Base-by-base conservation (phyloP, 2,888 invertebrate genomes). In the Polydesmus complanatus region DNA sequence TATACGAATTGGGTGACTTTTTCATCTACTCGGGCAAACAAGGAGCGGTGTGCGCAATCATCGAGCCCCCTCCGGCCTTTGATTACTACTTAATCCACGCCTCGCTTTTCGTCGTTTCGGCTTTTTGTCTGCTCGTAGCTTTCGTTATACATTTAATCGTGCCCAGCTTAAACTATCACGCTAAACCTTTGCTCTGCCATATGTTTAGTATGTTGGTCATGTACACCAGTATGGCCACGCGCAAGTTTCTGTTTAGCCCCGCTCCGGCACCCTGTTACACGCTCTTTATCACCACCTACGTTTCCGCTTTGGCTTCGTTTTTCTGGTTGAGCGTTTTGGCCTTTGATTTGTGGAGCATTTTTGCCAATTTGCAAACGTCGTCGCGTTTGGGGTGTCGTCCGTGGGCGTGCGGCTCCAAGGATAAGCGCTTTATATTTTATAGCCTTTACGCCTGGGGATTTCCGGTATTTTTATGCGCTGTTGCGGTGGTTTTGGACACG, bases 251-350 rank as follows among this genome's bases (percentile, higher is more conserved):
- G 2, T n/a, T 21, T 14, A 23, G n/a, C n/a, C 25, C 58, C 18
- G 11, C 22, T 18, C 2, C 53, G 14, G 14, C 23, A 3, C 19
- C 56, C 2, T 64, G 64, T 26, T 53, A 60, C 21, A 22, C 51
- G 19, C 37, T 60, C 8, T 60, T 61, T 19, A 27, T 86, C 67
- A 78, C 83, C 69, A 88, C 89, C 81, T 89, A 90, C 72, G 90
- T 90, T 79, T 83, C 87, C 75, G 89, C 89, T 75, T 78, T 91
- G 74, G 84, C 90, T 37, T 88, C 91, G 63, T 91, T 91, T 80
- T 90, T 90, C 75, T 91, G 91, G 91, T 81, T 91, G 56, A 91
- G 90, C 76, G 89, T 89, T 64, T 90, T 91, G 90, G 90, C 91
- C 75, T 90, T 91, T 79, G 91, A 91, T 78, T 88, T 91, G 73